Percentiles rank a stretch among this genome's conserved stretches.
Conservation (phyloP, 2,113 vertebrate species). For the Laterallus jamaicensis region DNA sequence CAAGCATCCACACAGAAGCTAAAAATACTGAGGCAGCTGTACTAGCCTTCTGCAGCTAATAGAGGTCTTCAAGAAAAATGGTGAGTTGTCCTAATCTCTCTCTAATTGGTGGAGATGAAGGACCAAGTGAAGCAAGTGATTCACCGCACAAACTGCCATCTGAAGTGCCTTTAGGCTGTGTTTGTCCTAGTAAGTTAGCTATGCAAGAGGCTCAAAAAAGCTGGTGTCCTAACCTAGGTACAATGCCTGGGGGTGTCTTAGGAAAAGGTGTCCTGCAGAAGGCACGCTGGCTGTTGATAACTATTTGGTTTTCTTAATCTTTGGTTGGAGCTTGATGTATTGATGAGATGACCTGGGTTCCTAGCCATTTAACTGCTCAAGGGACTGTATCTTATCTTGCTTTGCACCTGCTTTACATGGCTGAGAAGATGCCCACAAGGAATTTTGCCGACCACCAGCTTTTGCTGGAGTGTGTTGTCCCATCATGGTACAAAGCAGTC, state of each 20-base stretch:
- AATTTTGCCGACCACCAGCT: not conserved
- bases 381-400: not conserved
- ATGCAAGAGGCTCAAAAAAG: not conserved
- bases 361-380: not conserved
- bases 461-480: not conserved
- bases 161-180: not conserved
- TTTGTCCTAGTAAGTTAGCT: not conserved
- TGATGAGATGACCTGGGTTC: not conserved
- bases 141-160: not conserved
- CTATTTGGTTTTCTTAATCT: not conserved
- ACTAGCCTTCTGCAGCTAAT: not conserved
- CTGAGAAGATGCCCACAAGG: not conserved
- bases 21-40: not conserved
- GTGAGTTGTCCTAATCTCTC: not conserved
- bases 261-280: not conserved
- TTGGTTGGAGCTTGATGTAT: not conserved
- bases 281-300: no score
- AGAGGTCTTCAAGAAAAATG: not conserved
- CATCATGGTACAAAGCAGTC: not conserved
- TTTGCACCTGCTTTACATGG: not conserved
- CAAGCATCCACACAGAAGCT: not conserved
- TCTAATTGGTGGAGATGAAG: not conserved
- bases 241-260: not conserved
- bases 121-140: not conserved
- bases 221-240: not conserved